These are phyloP conservation scores for Egretta garzetta DNA, from an alignment of 2,113 vertebrate species.

Conservation along the genomic window DNA sequence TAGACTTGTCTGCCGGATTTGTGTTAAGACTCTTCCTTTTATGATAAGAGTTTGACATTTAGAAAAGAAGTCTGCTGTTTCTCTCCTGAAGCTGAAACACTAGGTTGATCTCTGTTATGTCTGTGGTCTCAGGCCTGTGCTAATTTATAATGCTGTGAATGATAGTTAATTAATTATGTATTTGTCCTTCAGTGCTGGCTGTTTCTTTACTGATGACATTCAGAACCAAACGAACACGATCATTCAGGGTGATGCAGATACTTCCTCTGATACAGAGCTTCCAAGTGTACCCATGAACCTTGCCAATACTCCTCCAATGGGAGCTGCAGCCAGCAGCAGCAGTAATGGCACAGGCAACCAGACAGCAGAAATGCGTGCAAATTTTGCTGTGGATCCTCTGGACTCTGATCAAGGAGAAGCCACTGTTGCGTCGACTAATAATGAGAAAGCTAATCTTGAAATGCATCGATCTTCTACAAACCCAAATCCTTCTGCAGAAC, in stretches of 20 bases:
- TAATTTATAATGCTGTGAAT: neutral
- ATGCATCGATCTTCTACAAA: neutral
- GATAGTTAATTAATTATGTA: neutral
- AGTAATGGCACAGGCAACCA: neutral
- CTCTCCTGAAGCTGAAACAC: neutral
- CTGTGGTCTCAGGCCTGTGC: neutral
- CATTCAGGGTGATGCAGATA: conserved; percentile 77
- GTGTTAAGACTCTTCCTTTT: neutral
- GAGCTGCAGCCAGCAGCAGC: neutral
- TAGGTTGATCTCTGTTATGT: neutral
- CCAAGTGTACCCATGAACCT: neutral
- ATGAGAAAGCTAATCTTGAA: neutral
- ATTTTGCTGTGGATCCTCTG: neutral
- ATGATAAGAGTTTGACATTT: neutral
- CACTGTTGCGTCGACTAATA: neutral
- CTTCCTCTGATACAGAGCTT: conserved; percentile 75
- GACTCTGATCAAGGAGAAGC: conserved; percentile 11
- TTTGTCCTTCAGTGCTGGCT: conserved; percentile 84
- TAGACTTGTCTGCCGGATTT: neutral
- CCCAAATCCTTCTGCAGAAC: conserved; percentile 65
- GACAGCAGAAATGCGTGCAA: conserved; percentile 29
- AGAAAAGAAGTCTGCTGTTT: neutral
- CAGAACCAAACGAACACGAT: conserved; percentile 77
- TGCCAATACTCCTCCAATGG: neutral
- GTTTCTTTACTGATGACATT: conserved; percentile 92